Evolutionary conservation across 1,140 invertebrate genomes (phyloP).

Genomic region (Oppia nitens): DNA sequence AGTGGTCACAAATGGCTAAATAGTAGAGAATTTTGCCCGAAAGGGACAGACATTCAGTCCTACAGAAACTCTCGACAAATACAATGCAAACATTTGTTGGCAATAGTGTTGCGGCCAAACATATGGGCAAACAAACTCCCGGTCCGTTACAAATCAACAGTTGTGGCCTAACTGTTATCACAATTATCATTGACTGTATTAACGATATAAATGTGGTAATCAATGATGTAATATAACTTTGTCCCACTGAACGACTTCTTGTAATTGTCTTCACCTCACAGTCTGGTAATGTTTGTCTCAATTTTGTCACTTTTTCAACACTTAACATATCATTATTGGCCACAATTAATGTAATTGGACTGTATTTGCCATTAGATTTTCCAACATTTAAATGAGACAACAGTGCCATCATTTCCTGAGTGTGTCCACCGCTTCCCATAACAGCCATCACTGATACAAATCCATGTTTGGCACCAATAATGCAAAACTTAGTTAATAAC

Average conservation of each 20-base stretch:
- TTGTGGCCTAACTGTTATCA: constrained; percentile 50
- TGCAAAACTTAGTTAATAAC: too few species aligned
- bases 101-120: constrained; percentile 34
- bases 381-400: background rate
- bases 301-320: constrained; percentile 38
- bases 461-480: too few species aligned
- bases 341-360: constrained; percentile 36
- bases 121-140: constrained; percentile 80
- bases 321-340: constrained; percentile 62
- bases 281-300: constrained; percentile 19
- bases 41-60: constrained; percentile 70
- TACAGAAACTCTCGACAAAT: constrained; percentile 85
- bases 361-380: background rate
- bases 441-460: background rate
- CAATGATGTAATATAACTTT: constrained; percentile 61
- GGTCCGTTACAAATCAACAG: constrained; percentile 78
- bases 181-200: constrained; percentile 45
- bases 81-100: constrained; percentile 46
- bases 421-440: constrained; percentile 47
- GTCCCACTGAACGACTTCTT: constrained; percentile 65
- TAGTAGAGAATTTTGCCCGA: constrained; percentile 69
- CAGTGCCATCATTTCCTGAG: constrained; percentile 59
- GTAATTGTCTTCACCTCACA: constrained; percentile 34
- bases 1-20: constrained; percentile 47
- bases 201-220: constrained; percentile 55